Percentiles rank a stretch among this genome's conserved stretches.
Evolutionary conservation across 1,140 invertebrate genomes (phyloP).

Genomic region (Gryon sp.): DNA sequence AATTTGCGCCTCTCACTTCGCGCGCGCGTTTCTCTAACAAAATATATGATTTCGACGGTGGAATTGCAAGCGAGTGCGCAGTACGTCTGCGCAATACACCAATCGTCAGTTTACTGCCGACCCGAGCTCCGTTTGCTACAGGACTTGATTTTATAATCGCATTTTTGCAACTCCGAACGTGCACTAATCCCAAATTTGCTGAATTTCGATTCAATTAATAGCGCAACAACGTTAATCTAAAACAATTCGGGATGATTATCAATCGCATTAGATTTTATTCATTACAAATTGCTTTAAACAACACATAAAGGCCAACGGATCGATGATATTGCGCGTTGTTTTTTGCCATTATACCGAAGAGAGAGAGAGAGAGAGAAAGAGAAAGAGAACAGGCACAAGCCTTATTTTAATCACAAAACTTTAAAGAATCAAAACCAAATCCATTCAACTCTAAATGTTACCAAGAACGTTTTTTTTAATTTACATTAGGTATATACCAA

Average conservation of each 20-base stretch:
- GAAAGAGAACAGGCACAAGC: constrained; percentile 7
- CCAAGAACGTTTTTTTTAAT: constrained; percentile 24
- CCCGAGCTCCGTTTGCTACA: constrained; percentile 50
- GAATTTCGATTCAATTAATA: constrained; percentile 32
- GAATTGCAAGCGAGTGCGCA: constrained; percentile 31
- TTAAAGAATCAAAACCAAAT: neutral
- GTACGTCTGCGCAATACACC: constrained; percentile 27
- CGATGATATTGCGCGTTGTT: constrained; percentile 48
- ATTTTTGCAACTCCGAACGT: constrained; percentile 57
- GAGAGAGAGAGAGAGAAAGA: no score
- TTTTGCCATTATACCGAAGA: constrained; percentile 25
- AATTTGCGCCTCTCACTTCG: neutral
- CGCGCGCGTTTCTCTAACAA: neutral
- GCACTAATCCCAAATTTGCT: constrained; percentile 30
- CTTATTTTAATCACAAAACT: constrained; percentile 8
- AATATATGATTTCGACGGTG: neutral
- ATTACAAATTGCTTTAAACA: constrained; percentile 6
- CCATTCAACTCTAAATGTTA: constrained; percentile 12
- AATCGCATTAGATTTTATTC: constrained; percentile 26
- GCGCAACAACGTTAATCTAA: constrained; percentile 5
- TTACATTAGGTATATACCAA: constrained; percentile 36
- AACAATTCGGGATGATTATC: constrained; percentile 33
- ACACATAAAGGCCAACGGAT: constrained; percentile 33
- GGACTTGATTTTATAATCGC: constrained; percentile 56
- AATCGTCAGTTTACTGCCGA: constrained; percentile 55